Conservation (phyloP, 2,113 vertebrate species). For the Macroglossus sobrinus region DNA sequence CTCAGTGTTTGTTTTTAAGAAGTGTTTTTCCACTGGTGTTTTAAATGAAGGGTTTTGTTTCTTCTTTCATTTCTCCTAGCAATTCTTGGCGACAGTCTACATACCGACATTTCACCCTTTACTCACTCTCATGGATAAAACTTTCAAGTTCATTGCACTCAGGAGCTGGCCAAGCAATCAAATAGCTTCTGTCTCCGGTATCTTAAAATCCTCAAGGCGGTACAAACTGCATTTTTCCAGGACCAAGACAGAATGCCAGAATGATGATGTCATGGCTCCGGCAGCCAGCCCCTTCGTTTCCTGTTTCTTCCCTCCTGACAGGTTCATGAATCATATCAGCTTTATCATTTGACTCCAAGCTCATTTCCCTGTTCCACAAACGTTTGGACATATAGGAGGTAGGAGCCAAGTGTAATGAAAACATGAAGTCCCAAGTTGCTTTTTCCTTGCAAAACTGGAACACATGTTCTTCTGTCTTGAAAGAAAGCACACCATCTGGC, state of each 20-base stretch:
- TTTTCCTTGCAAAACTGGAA: not conserved
- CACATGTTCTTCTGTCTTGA: not conserved
- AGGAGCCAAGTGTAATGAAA: conserved; percentile 51
- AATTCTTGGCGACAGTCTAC: not conserved
- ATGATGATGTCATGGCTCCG: conserved; percentile 49
- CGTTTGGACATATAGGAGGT: not conserved
- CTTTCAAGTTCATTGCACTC: not conserved
- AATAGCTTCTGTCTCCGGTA: conserved; percentile 38
- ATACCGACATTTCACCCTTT: not conserved
- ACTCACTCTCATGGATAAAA: not conserved
- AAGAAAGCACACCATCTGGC: conserved; percentile 11
- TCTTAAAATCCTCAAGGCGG: not conserved
- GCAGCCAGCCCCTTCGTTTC: not conserved
- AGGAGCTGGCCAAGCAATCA: not conserved
- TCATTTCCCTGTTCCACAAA: conserved; percentile 60
- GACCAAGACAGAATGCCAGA: not conserved
- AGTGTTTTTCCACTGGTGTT: conserved; percentile 34
- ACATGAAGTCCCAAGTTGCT: not conserved
- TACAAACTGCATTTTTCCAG: conserved; percentile 43
- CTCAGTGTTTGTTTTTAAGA: not conserved
- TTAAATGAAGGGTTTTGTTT: conserved; percentile 24
- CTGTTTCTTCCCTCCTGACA: conserved; percentile 54
- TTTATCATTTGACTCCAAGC: not conserved
- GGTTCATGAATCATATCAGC: conserved; percentile 40
- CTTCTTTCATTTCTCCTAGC: not conserved